Conservation (phyloP, 2,888 invertebrate species). For the Caenorhabditis sp. region DNA sequence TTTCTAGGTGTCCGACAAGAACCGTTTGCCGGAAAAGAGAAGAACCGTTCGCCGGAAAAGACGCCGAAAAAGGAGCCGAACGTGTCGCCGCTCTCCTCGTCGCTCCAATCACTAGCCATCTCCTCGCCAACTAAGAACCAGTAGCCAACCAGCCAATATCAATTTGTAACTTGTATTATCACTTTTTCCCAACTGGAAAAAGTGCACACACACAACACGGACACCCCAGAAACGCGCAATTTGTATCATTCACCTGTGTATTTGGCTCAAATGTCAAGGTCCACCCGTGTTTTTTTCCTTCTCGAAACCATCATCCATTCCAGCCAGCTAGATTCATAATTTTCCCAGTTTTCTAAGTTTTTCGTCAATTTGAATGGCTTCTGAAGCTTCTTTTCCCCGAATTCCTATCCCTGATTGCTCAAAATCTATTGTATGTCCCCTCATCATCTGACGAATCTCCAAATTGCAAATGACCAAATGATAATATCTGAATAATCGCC, state of each 20-base stretch:
- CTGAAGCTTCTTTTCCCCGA: conserved; percentile 11
- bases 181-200: neutral
- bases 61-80: neutral
- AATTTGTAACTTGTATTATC: neutral
- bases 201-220: neutral
- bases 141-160: neutral
- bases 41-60: conserved; percentile 8
- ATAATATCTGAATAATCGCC: conserved; percentile 18
- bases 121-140: conserved; percentile 24
- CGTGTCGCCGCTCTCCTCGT: conserved; percentile 15
- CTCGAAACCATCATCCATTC: neutral
- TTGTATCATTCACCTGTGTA: neutral
- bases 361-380: conserved; percentile 30
- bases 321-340: too few relatives aligned
- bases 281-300: neutral
- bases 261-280: neutral
- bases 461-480: neutral
- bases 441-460: neutral
- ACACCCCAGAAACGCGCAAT: neutral
- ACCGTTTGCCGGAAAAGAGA: neutral
- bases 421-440: conserved; percentile 26
- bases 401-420: conserved; percentile 11
- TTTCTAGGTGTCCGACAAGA: neutral
- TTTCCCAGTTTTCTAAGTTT: conserved; percentile 4
- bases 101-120: conserved; percentile 35